A percentile compares a stretch with the other conserved stretches of the same genome.
Conservation (phyloP, 2,797 vertebrate species). For the Eidolon dupreanum region DNA sequence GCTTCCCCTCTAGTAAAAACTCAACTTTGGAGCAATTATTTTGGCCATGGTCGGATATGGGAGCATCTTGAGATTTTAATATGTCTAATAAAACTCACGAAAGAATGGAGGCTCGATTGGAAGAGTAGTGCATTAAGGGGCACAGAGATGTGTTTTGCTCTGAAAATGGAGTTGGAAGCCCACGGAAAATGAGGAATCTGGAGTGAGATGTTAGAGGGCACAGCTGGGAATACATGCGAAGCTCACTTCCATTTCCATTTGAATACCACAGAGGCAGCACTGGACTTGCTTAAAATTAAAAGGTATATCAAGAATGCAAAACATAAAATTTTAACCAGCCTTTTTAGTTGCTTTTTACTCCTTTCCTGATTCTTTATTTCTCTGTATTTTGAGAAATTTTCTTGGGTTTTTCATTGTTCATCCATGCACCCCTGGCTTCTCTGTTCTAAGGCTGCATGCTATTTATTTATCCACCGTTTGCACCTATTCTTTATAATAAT, state of each 20-base stretch:
- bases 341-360: constrained; percentile 25
- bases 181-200: constrained; percentile 31
- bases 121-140: not conserved
- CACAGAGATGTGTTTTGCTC: constrained; percentile 40
- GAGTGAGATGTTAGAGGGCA: not conserved
- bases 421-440: not conserved
- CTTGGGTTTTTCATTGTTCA: not conserved
- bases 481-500: not conserved
- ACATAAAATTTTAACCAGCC: constrained; percentile 52
- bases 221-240: constrained; percentile 51
- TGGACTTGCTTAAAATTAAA: constrained; percentile 69
- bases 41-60: not conserved
- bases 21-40: constrained; percentile 35
- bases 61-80: constrained; percentile 57
- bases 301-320: constrained; percentile 69
- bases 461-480: not conserved
- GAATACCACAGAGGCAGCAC: constrained; percentile 47
- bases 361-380: not conserved
- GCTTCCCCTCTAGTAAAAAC: constrained; percentile 46
- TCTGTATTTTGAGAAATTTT: not conserved
- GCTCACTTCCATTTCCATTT: constrained; percentile 54
- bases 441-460: fast-evolving
- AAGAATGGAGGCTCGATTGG: not conserved
- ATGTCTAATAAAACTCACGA: constrained; percentile 54
- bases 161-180: constrained; percentile 41